Percentiles rank a stretch among this genome's conserved stretches.
Conservation (phyloP, 1,140 invertebrate species). For the Trypoxylus dichotomus region DNA sequence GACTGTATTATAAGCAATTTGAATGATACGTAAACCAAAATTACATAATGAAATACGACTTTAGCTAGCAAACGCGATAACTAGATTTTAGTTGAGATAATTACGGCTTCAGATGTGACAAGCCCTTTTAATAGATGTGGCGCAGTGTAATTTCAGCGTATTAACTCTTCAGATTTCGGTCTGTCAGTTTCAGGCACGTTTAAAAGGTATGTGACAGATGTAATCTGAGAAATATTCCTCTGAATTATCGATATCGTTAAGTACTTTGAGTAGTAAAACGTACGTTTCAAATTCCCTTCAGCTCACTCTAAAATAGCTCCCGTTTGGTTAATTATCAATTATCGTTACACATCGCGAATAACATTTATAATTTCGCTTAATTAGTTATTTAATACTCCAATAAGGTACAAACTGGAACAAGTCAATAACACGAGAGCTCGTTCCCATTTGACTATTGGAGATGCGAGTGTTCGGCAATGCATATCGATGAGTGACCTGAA, state of each 20-base stretch:
- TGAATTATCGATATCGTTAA: background rate
- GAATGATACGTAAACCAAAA: no score
- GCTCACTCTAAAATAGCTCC: no score
- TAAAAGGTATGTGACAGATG: background rate
- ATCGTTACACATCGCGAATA: no score
- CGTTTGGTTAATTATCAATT: no score
- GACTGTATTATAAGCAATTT: no score
- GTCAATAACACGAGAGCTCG: background rate
- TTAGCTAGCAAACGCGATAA: background rate
- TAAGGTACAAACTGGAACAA: background rate
- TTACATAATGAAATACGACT: background rate
- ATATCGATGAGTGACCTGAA: background rate
- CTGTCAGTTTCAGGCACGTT: background rate
- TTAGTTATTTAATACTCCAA: background rate
- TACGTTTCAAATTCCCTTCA: no score
- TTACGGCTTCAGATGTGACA: background rate
- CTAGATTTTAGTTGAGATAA: background rate
- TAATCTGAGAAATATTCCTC: background rate
- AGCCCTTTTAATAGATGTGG: background rate
- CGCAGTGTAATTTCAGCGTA: background rate
- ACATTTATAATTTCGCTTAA: background rate
- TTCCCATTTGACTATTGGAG: background rate
- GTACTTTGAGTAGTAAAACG: background rate
- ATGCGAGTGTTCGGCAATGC: background rate
- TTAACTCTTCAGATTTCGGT: background rate